These are phyloP conservation scores for Heliconius cydno DNA, from an alignment of 2,888 invertebrate genomes.

Conservation along the genomic window DNA sequence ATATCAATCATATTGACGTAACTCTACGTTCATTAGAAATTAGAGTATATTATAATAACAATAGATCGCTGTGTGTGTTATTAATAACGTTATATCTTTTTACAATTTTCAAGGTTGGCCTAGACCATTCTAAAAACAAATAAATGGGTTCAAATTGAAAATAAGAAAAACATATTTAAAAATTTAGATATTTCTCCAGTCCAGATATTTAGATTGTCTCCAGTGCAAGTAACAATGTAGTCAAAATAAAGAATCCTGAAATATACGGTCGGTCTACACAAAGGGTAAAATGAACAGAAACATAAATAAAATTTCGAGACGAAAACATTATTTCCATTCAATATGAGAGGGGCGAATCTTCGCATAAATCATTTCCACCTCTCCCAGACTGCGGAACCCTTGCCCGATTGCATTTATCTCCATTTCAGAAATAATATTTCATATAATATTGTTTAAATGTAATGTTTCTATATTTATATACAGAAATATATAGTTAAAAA, in stretches of 20 bases:
- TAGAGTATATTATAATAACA: too few species aligned
- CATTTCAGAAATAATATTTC: conserved; percentile 24
- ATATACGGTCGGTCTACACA: conserved; percentile 15
- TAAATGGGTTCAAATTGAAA: not conserved
- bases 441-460: not conserved
- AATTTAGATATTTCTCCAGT: not conserved
- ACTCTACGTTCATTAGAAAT: too few species aligned
- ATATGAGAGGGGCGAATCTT: conserved; percentile 39
- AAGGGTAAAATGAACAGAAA: conserved; percentile 24
- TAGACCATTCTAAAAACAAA: not conserved
- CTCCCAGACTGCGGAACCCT: conserved; percentile 35
- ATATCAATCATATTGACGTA: too few species aligned
- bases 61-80: not conserved
- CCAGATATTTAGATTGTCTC: not conserved
- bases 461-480: not conserved
- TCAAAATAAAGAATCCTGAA: conserved; percentile 15
- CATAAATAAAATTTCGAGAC: conserved; percentile 34
- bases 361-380: conserved; percentile 46
- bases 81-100: not conserved
- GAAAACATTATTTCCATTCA: conserved; percentile 37
- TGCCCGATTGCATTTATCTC: conserved; percentile 45
- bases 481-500: not conserved
- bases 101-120: not conserved
- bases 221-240: not conserved
- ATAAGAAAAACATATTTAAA: not conserved